Base-by-base conservation (phyloP, 2,797 vertebrate genomes). In the Odontamblyopus rebecca region DNA sequence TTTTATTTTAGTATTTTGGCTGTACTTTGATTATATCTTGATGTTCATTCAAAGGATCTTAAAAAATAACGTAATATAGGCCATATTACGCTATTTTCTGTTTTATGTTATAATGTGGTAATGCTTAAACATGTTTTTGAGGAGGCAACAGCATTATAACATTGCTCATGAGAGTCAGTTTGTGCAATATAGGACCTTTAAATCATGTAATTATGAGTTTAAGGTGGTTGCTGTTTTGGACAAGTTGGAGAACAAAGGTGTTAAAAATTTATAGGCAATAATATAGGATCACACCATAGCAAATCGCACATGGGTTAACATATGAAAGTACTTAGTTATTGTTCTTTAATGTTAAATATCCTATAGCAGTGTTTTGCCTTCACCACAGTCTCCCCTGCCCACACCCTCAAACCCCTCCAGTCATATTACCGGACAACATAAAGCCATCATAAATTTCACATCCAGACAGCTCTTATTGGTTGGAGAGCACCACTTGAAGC, bases 371-470 rank as follows among this genome's bases (percentile, higher is more conserved):
- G 13, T 48, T 48, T 48, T 48, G 44, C 27, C 26, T 69, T 16
- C 26, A 44, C 54, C 26, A 48, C 35, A 63, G 29, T 63, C 54
- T 72, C 71, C 69, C 4, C 75, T 76, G 79, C 53, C 38, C 18
- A 67, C 65, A 67, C 29, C 48, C 67, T 59, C 16, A 38, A 56
- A 70, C 70, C 68, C 61, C 66, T 53, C 61, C 65, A 71, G 61
- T 64, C 70, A 61, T 57, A 75, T 72, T 68, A 67, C 61, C 69
- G 72, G 65, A 78, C 38, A 44, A 57, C 85, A 80, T 77, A 79
- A 88, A 87, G 77, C 64, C 79, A 77, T 84, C 73, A 74, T 82
- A 89, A 87, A 86, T 77, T 63, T 82, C 80, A 76, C 82, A 83
- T 87, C 82, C 69, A 80, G 83, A 77, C 75, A 82, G 71, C 78